phyloP scores from a whole-genome alignment of 1,140 invertebrate species.

The Zaprionus taronus region DNA sequence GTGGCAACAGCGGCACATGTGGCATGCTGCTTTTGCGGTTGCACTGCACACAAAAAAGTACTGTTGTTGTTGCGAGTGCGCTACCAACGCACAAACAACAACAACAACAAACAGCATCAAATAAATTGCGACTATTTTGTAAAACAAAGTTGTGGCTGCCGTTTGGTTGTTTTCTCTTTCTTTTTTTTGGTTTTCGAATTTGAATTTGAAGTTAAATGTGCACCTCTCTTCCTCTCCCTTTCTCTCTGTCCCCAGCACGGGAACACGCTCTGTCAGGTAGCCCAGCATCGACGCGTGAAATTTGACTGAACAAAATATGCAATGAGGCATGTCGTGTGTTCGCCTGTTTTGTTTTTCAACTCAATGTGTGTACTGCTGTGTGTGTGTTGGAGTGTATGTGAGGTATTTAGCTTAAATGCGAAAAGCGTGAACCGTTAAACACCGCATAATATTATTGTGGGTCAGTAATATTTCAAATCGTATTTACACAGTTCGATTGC shows the following conservation, averaged over 20 bases:
- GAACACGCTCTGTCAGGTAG: slow-evolving; percentile 40
- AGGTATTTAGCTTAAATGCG: slow-evolving; percentile 19
- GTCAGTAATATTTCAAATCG: slow-evolving; percentile 10
- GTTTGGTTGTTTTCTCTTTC: slow-evolving; percentile 4
- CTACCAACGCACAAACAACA: slow-evolving; percentile 48
- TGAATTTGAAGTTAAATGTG: slow-evolving; percentile 27
- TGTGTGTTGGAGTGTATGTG: slow-evolving; percentile 36
- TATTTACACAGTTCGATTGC: slow-evolving; percentile 29
- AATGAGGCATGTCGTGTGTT: slow-evolving; percentile 63
- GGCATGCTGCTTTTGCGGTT: slow-evolving; percentile 26
- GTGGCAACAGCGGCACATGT: slow-evolving; percentile 36
- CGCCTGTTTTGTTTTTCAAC: no score
- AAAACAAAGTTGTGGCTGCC: slow-evolving; percentile 67
- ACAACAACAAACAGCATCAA: slow-evolving; percentile 51
- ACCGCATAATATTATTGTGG: slow-evolving; percentile 28
- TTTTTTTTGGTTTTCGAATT: slow-evolving; percentile 35
- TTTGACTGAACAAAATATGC: slow-evolving; percentile 60
- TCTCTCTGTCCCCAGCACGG: not conserved
- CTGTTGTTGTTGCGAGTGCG: slow-evolving; percentile 7
- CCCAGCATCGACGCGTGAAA: slow-evolving; percentile 61
- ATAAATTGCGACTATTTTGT: slow-evolving; percentile 70
- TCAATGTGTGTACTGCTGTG: slow-evolving; percentile 9
- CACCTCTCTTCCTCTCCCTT: not conserved
- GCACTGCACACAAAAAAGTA: slow-evolving; percentile 22
- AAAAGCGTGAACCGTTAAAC: slow-evolving; percentile 26